These are phyloP conservation scores for Mallotus villosus DNA, from an alignment of 2,797 vertebrate genomes.

Conservation along the genomic window DNA sequence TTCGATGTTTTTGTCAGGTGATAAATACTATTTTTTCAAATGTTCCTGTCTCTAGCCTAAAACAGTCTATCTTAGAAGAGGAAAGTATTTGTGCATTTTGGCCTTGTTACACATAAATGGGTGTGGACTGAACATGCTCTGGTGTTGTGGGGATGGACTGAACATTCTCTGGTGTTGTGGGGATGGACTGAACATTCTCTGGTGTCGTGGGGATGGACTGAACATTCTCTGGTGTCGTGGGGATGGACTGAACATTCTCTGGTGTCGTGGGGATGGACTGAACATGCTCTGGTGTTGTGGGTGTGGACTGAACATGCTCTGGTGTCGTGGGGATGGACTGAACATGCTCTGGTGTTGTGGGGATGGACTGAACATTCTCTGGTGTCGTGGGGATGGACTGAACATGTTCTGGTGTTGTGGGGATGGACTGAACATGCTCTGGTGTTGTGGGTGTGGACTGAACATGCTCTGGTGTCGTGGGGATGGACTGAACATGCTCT, in stretches of 20 bases:
- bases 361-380: neutral
- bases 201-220: slow-evolving; percentile 24
- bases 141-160: slow-evolving; percentile 24
- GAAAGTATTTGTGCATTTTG: neutral
- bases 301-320: neutral
- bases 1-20: neutral
- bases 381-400: slow-evolving; percentile 24
- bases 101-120: no score
- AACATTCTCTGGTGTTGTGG: no score
- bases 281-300: no score
- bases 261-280: slow-evolving; percentile 24
- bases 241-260: neutral
- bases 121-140: neutral
- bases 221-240: no score
- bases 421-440: neutral
- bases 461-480: slow-evolving; percentile 9
- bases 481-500: slow-evolving; percentile 1
- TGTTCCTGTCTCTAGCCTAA: slow-evolving; percentile 23
- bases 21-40: slow-evolving; percentile 17
- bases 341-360: no score
- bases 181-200: neutral
- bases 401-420: no score
- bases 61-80: slow-evolving; percentile 28
- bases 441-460: slow-evolving; percentile 23
- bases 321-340: slow-evolving; percentile 24